Evolutionary conservation across 92 coral and sea anemone genomes (phyloP), one percentile per base, ranked within the genome.

Genomic region (Palythoa caribaeorum): DNA sequence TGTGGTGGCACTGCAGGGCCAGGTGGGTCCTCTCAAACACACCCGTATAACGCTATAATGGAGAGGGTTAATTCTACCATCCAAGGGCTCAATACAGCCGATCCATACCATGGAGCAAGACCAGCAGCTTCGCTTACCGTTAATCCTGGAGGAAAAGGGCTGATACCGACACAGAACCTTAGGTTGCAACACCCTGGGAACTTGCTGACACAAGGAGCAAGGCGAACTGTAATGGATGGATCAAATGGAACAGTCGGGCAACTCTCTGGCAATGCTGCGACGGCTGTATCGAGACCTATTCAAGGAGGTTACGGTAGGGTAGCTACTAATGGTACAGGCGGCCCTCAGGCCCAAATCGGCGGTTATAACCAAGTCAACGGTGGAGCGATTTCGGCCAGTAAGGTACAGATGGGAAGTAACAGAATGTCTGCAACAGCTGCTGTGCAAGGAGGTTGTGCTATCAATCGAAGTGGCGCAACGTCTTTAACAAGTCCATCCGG

Each of bases 61-160:
- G 86, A 81, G 36, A 81, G 86, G n/a, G 86, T 59, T 17, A 71
- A 81, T 35, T 65, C 86, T 13, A 81, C 60, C 10, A 47, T 81
- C 20, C 86, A 48, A 39, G 86, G 86, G 14, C 66, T 35, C 14
- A 48, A 50, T 1, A 17, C 75, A 14, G 76, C 28, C 1, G 62
- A 63, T 21, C 74, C 86, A 9, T 51, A 50, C 47, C 52, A 81
- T 66, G 63, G 63, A 5, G 10, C 57, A 17, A 59, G 19, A 21
- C 65, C n/a, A 60, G 9, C 59, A 17, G 2, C 12, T 19, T 13
- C 71, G 63, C 5, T 39, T 39, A 63, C 59, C 14, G 71, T 7
- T 12, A 44, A 48, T 44, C 55, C 17, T 10, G 85, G 73, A 63
- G 9, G 55, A 16, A 37, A 9, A 9, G 74, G 85, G 17, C 39